Evolutionary conservation across 2,113 vertebrate species (phyloP).

Genomic region (Ia io): DNA sequence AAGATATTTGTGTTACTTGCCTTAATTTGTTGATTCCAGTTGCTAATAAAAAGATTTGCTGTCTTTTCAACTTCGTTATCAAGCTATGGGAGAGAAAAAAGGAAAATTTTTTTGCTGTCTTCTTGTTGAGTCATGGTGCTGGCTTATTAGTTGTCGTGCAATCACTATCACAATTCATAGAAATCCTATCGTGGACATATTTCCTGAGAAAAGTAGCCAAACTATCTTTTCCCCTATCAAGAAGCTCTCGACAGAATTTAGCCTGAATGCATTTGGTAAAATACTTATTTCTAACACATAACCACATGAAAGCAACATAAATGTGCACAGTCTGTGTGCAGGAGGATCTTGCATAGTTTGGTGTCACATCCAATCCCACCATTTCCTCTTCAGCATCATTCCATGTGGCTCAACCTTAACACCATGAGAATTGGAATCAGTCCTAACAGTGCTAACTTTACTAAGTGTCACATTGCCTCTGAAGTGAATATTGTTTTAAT

Average conservation of each 20-base stretch:
- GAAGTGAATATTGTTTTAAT: background rate
- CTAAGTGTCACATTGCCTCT: background rate
- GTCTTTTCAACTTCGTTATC: conserved; percentile 86
- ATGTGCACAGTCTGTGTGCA: no score
- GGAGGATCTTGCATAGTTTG: background rate
- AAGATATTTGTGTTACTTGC: conserved; percentile 69
- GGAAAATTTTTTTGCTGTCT: background rate
- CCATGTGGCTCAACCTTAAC: background rate
- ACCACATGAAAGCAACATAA: background rate
- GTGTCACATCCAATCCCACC: background rate
- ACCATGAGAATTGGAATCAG: background rate
- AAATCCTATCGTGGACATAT: background rate
- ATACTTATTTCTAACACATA: background rate
- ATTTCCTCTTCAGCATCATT: background rate
- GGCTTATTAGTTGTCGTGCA: conserved; percentile 11
- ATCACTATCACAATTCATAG: background rate
- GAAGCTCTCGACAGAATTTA: background rate
- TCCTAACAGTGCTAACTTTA: background rate
- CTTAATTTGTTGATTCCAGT: conserved; percentile 90
- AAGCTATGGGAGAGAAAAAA: conserved; percentile 75
- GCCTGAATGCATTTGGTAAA: background rate
- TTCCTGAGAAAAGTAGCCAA: background rate
- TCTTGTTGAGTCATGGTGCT: background rate
- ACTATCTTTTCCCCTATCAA: background rate
- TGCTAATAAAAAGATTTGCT: conserved; percentile 84